Evolutionary conservation across 2,113 vertebrate genomes (phyloP), one percentile per base, ranked within the genome.

Genomic region (Hepsetus odoe): DNA sequence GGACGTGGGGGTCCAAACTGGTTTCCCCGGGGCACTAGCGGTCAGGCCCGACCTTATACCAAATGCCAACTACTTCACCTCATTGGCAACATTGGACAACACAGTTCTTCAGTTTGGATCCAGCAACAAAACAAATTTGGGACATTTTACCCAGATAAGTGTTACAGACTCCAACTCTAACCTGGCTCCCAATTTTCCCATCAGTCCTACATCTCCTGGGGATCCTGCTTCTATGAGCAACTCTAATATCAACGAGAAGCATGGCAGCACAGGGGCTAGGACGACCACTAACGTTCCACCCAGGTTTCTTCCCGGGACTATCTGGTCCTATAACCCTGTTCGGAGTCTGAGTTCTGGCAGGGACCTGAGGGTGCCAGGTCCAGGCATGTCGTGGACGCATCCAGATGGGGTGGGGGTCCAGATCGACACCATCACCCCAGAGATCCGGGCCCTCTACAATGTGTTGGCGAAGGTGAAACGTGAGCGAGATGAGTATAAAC

Each of bases 241-340:
- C 7, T 65, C 55, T 74, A 69, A 88, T 82, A 80, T 86, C 61
- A 90, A 88, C 35, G 86, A 87, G 74, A 88, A 58, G n/a, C 80
- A 74, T 76, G 42, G 80, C 26, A 79, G 46, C 44, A 53, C 24
- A 14, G 74, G 61, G 1, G 26, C 80, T 1, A 49, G 74, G 0
- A 58, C 75, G 49, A 12, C 44, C 8, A 74, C 77, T 82, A 12
- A 56, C 8, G 83, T 74, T 1, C 79, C 83, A 0, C 84, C 93
- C 0, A 92, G 94, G 0, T 89, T 88, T 79, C 88, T 93, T 20
- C 92, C 94, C 9, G 91, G 92, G 28, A 90, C 90, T 12, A 92
- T 93, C 77, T 95, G 94, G 94, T 94, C 92, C 79, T 95, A 93
- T 87, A 95, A 93, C 80, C 93, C 94, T 81, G 85, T 87, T 55